phyloP scores from a whole-genome alignment of 2,113 vertebrate genomes.

The Vireo altiloquus region DNA sequence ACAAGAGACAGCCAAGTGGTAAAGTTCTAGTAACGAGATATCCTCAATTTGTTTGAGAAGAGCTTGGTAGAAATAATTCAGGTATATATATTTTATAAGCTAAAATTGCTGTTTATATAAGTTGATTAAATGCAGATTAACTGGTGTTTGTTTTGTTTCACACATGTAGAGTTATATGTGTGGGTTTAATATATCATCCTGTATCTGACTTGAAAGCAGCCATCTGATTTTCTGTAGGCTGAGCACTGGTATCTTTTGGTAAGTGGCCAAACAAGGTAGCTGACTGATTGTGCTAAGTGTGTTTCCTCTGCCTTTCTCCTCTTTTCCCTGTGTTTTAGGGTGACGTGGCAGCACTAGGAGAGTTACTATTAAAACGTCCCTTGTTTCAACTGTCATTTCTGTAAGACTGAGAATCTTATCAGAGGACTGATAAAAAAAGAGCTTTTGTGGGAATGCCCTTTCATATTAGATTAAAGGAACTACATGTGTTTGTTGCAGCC shows the following conservation, averaged over 20 bases:
- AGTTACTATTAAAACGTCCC: neutral
- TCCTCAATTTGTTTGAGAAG: neutral
- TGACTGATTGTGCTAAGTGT: neutral
- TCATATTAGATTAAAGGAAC: neutral
- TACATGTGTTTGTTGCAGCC: neutral
- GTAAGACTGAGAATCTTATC: neutral
- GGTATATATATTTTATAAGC: neutral
- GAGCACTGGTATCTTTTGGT: neutral
- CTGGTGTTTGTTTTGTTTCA: conserved; percentile 34
- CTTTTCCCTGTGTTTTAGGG: neutral
- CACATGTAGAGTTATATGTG: neutral
- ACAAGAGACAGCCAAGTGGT: neutral
- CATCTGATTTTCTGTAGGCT: conserved; percentile 18
- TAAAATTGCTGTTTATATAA: conserved; percentile 9
- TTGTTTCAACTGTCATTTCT: neutral
- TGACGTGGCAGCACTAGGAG: neutral
- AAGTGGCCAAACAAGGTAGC: neutral
- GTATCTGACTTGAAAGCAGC: conserved; percentile 25
- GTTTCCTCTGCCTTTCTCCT: neutral
- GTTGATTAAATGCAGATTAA: conserved; percentile 13
- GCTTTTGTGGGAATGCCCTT: neutral
- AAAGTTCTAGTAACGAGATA: neutral
- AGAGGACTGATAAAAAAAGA: neutral
- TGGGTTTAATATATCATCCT: neutral
- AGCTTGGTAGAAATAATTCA: neutral